These are phyloP conservation scores for Anas platyrhynchos DNA, from an alignment of 2,113 vertebrate genomes.

Conservation along the genomic window DNA sequence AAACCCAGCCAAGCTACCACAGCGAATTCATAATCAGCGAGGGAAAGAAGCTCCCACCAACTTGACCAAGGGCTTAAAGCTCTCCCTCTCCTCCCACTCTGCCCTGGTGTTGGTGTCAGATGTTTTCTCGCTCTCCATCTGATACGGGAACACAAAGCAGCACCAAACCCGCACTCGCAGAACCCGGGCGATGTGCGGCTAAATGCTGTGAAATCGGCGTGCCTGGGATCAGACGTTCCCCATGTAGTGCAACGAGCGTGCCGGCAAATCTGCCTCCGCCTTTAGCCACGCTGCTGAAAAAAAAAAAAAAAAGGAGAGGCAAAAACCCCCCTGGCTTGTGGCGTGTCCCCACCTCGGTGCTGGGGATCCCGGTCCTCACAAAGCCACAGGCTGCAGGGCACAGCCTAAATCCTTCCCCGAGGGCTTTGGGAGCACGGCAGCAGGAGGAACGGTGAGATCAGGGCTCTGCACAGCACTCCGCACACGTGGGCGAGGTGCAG, in stretches of 20 bases:
- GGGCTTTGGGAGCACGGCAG: background rate
- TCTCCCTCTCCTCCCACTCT: conserved; percentile 17
- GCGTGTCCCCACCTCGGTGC: background rate
- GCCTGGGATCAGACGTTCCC: conserved; percentile 53
- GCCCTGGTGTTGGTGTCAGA: background rate
- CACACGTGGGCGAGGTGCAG: fast-evolving
- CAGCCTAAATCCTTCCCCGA: background rate
- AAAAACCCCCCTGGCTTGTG: background rate
- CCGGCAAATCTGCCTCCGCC: conserved; percentile 55
- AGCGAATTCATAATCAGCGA: background rate
- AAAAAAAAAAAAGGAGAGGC: too few relatives aligned
- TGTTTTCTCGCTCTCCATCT: background rate
- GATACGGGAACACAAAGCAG: background rate
- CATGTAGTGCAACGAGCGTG: conserved; percentile 62
- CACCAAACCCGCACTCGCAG: conserved; percentile 4
- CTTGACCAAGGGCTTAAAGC: background rate
- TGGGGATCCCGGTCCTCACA: background rate
- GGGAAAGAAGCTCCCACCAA: background rate
- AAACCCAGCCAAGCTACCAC: background rate
- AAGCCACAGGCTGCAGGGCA: background rate
- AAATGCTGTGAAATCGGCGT: conserved; percentile 70
- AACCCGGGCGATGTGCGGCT: conserved; percentile 60
- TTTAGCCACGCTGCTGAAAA: conserved; percentile 49
- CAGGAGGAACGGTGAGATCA: fast-evolving
- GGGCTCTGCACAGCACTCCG: background rate